Base-by-base conservation (phyloP, 1,140 invertebrate genomes). In the Bombyx mandarina region DNA sequence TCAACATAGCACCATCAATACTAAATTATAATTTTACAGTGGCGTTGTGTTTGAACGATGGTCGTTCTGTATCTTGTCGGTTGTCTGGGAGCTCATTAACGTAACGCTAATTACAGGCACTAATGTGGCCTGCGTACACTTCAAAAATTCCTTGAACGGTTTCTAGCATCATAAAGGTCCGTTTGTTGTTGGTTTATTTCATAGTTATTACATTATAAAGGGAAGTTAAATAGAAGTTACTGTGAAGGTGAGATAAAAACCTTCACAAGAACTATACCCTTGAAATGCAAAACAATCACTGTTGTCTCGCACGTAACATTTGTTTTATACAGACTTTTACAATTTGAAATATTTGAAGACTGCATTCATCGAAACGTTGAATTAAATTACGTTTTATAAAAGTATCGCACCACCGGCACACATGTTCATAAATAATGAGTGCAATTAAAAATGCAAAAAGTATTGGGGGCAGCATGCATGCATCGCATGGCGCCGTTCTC, bases 11-110 rank as follows among this genome's bases (percentile, higher is more conserved):
- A 45, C 62, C 63, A 61, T 65, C 62, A 60, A 65, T 35, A 69
- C 65, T 44, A 63, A 69, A 55, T 53, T 65, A 46, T 57, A 55
- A 50, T 58, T 57, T 22, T 54, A 10, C 22, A 22, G 52, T 61
- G 52, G 47, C 35, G 56, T 50, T 5, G 54, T 54, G 18, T 48
- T 43, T 45, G 49, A n/a, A 51, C 45, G 53, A 50, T 43, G 43
- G 47, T 54, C 56, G 12, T 64, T 58, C 66, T 52, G 54, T 62
- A 79, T 68, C 68, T 73, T 57, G 69, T 47, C 69, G 73, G 66
- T 62, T 77, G 63, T 71, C 57, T 73, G 66, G 66, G 60, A 73
- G 63, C 75, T 85, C 79, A 81, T 85, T 85, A 85, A 82, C 82
- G 69, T 53, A 73, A 61, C 66, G 75, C 75, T 85, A 85, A 85